Evolutionary conservation across 2,888 invertebrate genomes (phyloP), one percentile per base, ranked within the genome.

Genomic region (Busseola fusca): DNA sequence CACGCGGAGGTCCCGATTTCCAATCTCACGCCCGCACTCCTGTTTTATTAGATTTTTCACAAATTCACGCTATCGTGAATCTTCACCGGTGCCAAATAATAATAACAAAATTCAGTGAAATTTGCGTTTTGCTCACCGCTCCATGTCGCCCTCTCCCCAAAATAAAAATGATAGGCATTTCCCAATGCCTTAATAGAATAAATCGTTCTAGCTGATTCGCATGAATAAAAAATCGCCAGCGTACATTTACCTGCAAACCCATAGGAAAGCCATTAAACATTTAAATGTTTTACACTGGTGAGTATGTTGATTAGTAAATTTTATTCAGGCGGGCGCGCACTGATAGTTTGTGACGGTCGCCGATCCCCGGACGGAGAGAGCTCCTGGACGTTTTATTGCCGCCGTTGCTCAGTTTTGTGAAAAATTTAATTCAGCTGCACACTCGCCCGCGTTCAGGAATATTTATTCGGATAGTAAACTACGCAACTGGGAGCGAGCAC

Each of bases 71-170:
- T 92, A 91, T 92, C 91, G 87, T 83, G 86, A 87, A 91, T 92
- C 89, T 90, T 87, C 87, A 85, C 84, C 88, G 90, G 87, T 89
- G 90, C 88, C 91, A 91, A 92, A 93, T 92, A 91, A 91, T 90
- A 88, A 92, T 91, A 93, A 92, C 89, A 88, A 91, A 89, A 93
- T 91, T 91, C 91, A 86, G 89, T 90, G 78, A 87, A 93, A 92
- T 93, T 93, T 92, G 89, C 90, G 89, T 91, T 88, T 86, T 85
- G 83, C 82, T 84, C 87, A 85, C 83, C 86, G 82, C 81, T 81
- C 75, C 77, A 68, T 78, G 82, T 85, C 84, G 72, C 81, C 85
- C 82, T 80, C 66, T 78, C 81, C 63, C 72, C 78, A 84, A 88
- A 76, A 88, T 87, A 88, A 88, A 87, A 87, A 84, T 87, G 88